phyloP scores from a whole-genome alignment of 2,888 invertebrate species.

The Stenolophus ochropezus region DNA sequence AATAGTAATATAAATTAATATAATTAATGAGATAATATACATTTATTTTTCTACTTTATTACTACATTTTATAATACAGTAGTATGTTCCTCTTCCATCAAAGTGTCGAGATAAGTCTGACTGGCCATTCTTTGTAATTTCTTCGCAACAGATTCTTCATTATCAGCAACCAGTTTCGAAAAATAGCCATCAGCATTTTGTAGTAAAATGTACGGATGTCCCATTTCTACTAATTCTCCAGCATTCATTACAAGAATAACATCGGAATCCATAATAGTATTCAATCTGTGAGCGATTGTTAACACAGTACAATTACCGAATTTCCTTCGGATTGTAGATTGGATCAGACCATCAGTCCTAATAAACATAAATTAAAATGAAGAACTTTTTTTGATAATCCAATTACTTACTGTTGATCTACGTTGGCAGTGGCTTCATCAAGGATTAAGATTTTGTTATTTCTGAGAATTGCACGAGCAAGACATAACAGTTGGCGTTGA shows the following conservation, averaged over 20 bases:
- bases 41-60: background rate
- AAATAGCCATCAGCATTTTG: conserved; percentile 66
- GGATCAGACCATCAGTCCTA: conserved; percentile 85
- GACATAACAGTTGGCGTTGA: conserved; percentile 87
- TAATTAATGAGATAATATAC: background rate
- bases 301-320: conserved; percentile 86
- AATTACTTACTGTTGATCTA: conserved; percentile 76
- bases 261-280: conserved; percentile 91
- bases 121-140: conserved; percentile 66
- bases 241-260: conserved; percentile 79
- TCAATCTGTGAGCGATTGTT: conserved; percentile 88
- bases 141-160: conserved; percentile 66
- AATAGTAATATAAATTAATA: background rate
- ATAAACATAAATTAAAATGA: conserved; percentile 64
- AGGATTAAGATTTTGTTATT: conserved; percentile 84
- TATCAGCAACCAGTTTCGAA: conserved; percentile 67
- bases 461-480: conserved; percentile 86
- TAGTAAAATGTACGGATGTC: conserved; percentile 71
- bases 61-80: conserved; percentile 43
- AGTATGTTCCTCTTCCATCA: conserved; percentile 51
- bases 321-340: conserved; percentile 83
- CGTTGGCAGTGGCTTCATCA: conserved; percentile 92
- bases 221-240: conserved; percentile 74
- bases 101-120: conserved; percentile 53
- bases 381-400: background rate